Conservation (phyloP, 1,140 invertebrate species). For the Leptonema lineaticorne region DNA sequence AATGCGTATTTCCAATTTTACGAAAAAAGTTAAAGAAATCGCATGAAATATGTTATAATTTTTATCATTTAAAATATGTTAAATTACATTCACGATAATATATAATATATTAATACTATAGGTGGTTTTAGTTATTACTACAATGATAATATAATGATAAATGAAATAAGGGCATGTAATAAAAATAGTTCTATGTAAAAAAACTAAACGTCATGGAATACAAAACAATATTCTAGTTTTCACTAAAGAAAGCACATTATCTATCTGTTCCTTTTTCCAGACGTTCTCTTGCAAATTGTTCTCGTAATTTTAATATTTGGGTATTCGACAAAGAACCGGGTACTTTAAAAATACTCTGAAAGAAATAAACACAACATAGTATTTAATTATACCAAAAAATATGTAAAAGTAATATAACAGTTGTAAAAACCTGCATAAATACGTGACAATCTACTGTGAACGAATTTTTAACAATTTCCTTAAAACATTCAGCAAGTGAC, state of each 20-base stretch:
- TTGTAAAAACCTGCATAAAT: constrained; percentile 73
- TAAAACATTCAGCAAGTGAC: constrained; percentile 74
- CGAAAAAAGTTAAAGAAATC: too few relatives aligned
- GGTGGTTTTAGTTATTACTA: too few relatives aligned
- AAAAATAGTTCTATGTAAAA: too few relatives aligned
- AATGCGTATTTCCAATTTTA: too few relatives aligned
- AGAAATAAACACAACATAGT: constrained; percentile 38
- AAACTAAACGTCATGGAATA: too few relatives aligned
- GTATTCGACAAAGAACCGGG: constrained; percentile 70
- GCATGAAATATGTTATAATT: too few relatives aligned
- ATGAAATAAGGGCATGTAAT: too few relatives aligned
- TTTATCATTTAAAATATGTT: too few relatives aligned
- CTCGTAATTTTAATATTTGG: constrained; percentile 64
- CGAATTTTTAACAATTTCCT: constrained; percentile 71
- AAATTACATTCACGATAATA: too few relatives aligned
- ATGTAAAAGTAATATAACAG: neutral
- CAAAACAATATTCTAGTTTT: too few relatives aligned
- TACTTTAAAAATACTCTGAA: constrained; percentile 76
- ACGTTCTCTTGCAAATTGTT: constrained; percentile 58
- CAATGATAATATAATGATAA: too few relatives aligned
- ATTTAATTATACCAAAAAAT: neutral
- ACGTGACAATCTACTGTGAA: constrained; percentile 77
- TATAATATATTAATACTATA: too few relatives aligned
- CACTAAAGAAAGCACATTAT: neutral
- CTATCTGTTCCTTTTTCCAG: constrained; percentile 46